Conservation (phyloP, 2,113 vertebrate genomes). For the Dolichotis patagonum region DNA sequence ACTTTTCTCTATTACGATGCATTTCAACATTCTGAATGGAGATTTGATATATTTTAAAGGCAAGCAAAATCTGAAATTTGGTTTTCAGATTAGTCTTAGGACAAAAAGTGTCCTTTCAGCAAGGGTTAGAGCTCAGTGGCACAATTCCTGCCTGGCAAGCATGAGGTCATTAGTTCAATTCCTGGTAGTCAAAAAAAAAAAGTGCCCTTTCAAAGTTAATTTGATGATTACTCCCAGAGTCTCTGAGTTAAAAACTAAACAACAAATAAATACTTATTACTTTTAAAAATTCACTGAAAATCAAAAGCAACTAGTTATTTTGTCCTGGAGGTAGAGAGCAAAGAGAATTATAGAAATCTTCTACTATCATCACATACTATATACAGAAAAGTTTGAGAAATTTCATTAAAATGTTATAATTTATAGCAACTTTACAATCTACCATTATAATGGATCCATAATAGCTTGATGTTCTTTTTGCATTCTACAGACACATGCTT, state of each 20-base stretch:
- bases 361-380: not conserved
- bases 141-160: too few relatives aligned
- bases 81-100: not conserved
- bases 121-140: too few relatives aligned
- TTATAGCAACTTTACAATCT: conserved; percentile 1
- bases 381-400: not conserved
- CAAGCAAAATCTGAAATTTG: not conserved
- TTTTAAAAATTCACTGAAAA: conserved; percentile 14
- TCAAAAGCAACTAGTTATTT: not conserved
- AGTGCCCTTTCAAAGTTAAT: not conserved
- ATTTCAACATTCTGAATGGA: not conserved
- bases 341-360: not conserved
- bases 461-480: not conserved
- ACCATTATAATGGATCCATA: not conserved
- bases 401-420: not conserved
- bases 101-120: not conserved
- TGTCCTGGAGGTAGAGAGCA: not conserved
- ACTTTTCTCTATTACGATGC: not conserved
- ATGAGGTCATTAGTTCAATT: too few relatives aligned
- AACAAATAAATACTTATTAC: not conserved
- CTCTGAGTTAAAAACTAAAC: not conserved
- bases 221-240: not conserved
- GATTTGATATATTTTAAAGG: not conserved
- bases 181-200: not conserved
- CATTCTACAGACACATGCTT: not conserved